phyloP scores from a whole-genome alignment of 2,113 vertebrate species.

The Dasyornis broadbenti region DNA sequence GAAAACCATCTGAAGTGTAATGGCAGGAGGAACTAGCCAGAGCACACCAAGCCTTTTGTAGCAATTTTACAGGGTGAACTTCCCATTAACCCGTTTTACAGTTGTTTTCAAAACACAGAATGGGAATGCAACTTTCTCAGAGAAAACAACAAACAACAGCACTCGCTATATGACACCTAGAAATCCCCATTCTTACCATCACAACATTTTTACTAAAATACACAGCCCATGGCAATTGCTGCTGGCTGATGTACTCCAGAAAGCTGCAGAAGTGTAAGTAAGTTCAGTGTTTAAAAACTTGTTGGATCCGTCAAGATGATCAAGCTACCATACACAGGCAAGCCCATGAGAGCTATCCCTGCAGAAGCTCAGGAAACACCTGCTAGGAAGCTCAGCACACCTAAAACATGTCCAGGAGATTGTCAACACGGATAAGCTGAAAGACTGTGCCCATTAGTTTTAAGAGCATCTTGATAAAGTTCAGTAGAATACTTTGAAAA shows the following conservation, averaged over 20 bases:
- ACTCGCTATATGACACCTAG: background rate
- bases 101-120: background rate
- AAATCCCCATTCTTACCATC: background rate
- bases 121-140: background rate
- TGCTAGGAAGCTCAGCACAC: background rate
- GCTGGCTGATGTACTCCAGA: background rate
- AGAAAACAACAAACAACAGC: background rate
- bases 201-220: background rate
- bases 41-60: background rate
- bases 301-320: background rate
- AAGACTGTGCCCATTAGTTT: background rate
- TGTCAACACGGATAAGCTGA: background rate
- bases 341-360: background rate
- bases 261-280: background rate
- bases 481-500: background rate
- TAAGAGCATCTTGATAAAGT: background rate
- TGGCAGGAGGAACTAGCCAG: background rate
- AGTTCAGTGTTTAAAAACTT: background rate
- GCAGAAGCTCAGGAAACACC: background rate
- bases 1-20: background rate
- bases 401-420: background rate
- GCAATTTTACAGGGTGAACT: background rate
- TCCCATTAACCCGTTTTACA: background rate
- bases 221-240: background rate
- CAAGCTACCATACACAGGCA: background rate